A percentile compares a stretch with the other conserved stretches of the same genome.
These are phyloP conservation scores for Paraescarpia echinospica DNA, from an alignment of 1,140 invertebrate species.

Conservation along the genomic window DNA sequence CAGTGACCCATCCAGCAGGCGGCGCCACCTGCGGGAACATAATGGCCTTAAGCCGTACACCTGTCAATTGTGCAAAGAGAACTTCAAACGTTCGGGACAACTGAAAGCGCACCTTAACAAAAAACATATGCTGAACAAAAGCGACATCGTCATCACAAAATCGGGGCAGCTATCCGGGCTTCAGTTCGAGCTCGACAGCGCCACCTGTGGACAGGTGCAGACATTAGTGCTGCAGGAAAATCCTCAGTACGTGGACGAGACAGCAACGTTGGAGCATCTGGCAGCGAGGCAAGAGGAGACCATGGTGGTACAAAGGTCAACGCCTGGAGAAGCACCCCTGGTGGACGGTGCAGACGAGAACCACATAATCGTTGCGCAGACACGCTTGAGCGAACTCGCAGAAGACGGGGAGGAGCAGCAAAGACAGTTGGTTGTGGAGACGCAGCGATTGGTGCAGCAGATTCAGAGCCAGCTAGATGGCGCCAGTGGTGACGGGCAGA, in stretches of 20 bases:
- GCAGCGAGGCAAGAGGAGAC: conserved; percentile 27
- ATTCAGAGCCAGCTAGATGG: background rate
- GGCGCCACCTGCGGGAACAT: conserved; percentile 67
- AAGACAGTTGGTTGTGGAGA: background rate
- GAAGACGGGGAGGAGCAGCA: background rate
- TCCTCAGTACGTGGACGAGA: background rate
- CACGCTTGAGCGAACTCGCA: background rate
- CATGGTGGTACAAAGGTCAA: conserved; percentile 24
- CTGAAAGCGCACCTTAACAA: conserved; percentile 38
- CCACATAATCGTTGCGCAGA: background rate
- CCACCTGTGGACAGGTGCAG: conserved; percentile 15
- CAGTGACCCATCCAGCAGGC: conserved; percentile 64
- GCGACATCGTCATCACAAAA: background rate
- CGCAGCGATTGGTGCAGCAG: background rate
- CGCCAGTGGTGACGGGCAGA: conserved; percentile 27
- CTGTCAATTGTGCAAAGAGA: conserved; percentile 84
- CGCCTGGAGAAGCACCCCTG: conserved; percentile 18
- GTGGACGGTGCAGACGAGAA: background rate
- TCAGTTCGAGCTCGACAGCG: background rate
- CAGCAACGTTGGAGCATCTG: background rate
- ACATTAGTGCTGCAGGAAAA: conserved; percentile 11
- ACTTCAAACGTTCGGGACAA: conserved; percentile 43
- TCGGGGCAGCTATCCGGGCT: background rate
- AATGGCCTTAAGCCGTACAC: conserved; percentile 74
- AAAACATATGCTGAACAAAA: conserved; percentile 33